phyloP scores from a whole-genome alignment of 1,140 invertebrate species.

The Sipha flava region DNA sequence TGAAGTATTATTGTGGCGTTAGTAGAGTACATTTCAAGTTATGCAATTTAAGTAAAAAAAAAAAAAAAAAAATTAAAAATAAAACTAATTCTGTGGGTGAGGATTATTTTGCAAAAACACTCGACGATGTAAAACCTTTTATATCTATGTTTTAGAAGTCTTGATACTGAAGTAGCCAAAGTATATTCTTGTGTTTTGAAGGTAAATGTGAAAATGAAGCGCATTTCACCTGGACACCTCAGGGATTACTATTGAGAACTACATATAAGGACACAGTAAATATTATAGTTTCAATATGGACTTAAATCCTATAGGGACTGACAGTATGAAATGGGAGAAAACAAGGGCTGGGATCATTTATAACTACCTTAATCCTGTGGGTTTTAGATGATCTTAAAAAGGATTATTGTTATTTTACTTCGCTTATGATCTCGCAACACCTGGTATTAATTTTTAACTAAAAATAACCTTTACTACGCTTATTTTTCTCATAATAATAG shows the following conservation, averaged over 20 bases:
- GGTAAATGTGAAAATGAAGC: background rate
- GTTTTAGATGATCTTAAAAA: background rate
- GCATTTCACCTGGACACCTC: background rate
- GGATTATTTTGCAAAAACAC: background rate
- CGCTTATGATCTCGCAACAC: background rate
- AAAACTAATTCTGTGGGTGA: no score
- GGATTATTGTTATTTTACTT: background rate
- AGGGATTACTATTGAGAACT: background rate
- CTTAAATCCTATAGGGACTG: background rate
- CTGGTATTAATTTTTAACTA: background rate
- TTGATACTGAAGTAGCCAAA: background rate
- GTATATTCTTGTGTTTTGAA: background rate
- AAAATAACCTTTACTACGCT: background rate
- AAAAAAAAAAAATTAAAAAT: background rate
- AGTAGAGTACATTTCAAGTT: no score
- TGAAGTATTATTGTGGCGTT: background rate
- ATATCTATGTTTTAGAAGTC: background rate
- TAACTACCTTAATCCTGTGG: background rate
- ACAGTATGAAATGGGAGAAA: background rate
- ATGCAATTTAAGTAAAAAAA: background rate
- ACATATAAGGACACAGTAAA: background rate
- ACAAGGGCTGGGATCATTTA: background rate
- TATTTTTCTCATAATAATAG: background rate
- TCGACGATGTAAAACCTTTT: background rate
- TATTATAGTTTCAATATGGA: background rate